Conservation (phyloP, 2,888 invertebrate genomes). For the Diachrysia chrysitis region DNA sequence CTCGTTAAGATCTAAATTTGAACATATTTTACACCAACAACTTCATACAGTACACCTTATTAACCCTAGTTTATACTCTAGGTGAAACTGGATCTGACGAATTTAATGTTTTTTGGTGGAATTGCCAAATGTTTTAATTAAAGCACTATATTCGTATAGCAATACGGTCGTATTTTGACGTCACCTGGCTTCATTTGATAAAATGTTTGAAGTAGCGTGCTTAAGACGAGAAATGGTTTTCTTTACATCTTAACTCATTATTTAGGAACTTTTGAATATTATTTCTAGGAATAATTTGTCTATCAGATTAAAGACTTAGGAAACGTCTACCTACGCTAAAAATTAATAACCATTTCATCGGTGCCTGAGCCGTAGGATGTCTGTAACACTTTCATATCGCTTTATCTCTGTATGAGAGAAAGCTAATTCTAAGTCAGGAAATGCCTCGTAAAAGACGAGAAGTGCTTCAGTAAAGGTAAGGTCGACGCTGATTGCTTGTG, state of each 20-base stretch:
- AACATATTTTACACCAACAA: conserved; percentile 19
- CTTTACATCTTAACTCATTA: too few relatives aligned
- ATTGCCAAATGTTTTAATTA: too few relatives aligned
- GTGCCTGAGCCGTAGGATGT: not conserved
- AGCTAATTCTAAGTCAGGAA: conserved; percentile 26
- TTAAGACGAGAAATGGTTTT: too few relatives aligned
- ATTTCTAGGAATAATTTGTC: too few relatives aligned
- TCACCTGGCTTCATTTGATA: too few relatives aligned
- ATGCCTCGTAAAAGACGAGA: conserved; percentile 31
- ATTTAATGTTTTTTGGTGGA: not conserved
- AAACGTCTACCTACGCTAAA: not conserved
- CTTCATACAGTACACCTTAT: conserved; percentile 22
- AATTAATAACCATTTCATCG: conserved; percentile 5
- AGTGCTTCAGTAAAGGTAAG: conserved; percentile 9
- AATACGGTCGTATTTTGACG: too few relatives aligned
- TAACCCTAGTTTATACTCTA: conserved; percentile 8
- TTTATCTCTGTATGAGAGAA: conserved; percentile 39
- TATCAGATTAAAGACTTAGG: not conserved
- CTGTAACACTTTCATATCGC: conserved; percentile 31
- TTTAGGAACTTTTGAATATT: too few relatives aligned
- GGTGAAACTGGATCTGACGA: conserved; percentile 11
- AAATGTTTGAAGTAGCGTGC: too few relatives aligned
- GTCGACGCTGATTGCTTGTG: conserved; percentile 8
- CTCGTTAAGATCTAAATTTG: conserved; percentile 24
- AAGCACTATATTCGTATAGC: too few relatives aligned